Percentiles rank a stretch among this genome's conserved stretches.
Conservation (phyloP, 2,888 invertebrate genomes). For the Beris chalybata region DNA sequence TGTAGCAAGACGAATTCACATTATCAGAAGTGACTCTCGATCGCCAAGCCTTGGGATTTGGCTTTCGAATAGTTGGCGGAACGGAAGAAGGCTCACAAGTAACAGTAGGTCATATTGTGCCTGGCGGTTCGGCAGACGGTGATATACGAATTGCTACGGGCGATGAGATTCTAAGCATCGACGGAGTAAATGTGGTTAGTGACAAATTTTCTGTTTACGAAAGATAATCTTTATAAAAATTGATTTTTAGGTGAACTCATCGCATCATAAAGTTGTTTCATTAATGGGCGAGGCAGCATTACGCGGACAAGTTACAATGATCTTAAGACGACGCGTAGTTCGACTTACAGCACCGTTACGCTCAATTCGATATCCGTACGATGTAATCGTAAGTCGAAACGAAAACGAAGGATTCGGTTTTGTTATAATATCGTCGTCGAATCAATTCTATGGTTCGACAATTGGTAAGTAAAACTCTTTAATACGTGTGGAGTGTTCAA, state of each 20-base stretch:
- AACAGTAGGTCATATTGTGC: slow-evolving; percentile 95
- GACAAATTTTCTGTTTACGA: background rate
- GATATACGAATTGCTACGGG: slow-evolving; percentile 90
- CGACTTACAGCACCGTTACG: slow-evolving; percentile 32
- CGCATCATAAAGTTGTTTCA: slow-evolving; percentile 91
- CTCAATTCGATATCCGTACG: slow-evolving; percentile 67
- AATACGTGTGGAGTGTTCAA: background rate
- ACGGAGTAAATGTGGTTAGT: slow-evolving; percentile 75
- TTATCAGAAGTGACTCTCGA: slow-evolving; percentile 69
- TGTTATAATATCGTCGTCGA: slow-evolving; percentile 95
- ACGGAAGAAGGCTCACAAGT: slow-evolving; percentile 97
- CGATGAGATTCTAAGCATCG: slow-evolving; percentile 93
- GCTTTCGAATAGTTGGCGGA: slow-evolving; percentile 97
- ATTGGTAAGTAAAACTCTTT: slow-evolving; percentile 68
- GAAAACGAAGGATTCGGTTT: slow-evolving; percentile 99
- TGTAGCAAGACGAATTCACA: slow-evolving; percentile 46
- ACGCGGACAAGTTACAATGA: slow-evolving; percentile 82
- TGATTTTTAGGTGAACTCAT: slow-evolving; percentile 66
- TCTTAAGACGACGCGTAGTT: slow-evolving; percentile 64
- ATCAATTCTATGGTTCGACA: slow-evolving; percentile 74
- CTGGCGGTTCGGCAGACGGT: slow-evolving; percentile 90
- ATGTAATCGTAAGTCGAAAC: slow-evolving; percentile 85
- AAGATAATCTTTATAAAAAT: slow-evolving; percentile 29
- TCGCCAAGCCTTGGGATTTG: slow-evolving; percentile 93
- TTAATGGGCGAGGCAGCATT: slow-evolving; percentile 87